phyloP scores from a whole-genome alignment of 2,113 vertebrate species.

The Leptodactylus fuscus region DNA sequence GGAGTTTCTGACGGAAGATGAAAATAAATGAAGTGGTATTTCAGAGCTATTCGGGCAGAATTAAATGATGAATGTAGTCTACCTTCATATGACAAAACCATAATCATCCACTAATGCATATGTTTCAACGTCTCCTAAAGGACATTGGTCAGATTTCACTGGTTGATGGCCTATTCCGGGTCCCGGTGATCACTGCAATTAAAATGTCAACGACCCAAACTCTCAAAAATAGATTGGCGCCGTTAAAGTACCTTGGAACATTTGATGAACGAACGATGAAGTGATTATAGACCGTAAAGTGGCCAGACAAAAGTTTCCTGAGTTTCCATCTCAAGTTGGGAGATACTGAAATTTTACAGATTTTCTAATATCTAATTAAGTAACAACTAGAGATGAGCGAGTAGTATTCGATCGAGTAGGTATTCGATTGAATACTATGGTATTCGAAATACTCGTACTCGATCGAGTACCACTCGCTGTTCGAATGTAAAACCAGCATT shows the following conservation, averaged over 20 bases:
- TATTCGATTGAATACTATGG: too few species aligned
- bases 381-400: too few species aligned
- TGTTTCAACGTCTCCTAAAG: not conserved
- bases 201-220: not conserved
- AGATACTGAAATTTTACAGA: too few species aligned
- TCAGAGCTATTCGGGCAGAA: slow-evolving; percentile 34
- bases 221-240: not conserved
- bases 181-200: not conserved
- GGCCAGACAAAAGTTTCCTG: not conserved
- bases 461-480: too few species aligned
- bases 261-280: not conserved
- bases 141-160: not conserved
- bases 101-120: slow-evolving; percentile 24
- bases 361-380: too few species aligned
- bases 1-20: slow-evolving; percentile 25
- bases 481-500: too few species aligned
- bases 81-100: not conserved
- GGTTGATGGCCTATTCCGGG: slow-evolving; percentile 4
- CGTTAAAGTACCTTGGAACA: not conserved
- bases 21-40: slow-evolving; percentile 29
- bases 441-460: too few species aligned
- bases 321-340: not conserved
- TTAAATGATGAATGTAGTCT: slow-evolving; percentile 27
- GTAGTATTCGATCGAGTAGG: too few species aligned
- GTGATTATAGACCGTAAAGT: not conserved